Evolutionary conservation across 2,113 vertebrate species (phyloP), one percentile per base, ranked within the genome.

Genomic region (Laterallus jamaicensis): DNA sequence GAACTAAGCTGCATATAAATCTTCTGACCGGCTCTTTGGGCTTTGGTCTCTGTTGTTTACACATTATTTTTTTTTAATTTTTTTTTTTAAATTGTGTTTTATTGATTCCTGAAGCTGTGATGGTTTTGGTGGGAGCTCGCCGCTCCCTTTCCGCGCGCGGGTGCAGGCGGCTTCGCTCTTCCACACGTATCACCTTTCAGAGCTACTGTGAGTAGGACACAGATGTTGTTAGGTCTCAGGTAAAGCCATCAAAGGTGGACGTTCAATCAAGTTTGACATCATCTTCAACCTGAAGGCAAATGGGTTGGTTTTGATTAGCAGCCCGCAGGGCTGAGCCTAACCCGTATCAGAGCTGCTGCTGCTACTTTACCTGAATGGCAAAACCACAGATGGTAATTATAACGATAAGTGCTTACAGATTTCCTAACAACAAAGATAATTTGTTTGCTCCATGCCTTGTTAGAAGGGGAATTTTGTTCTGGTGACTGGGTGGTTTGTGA

Each of bases 401-500:
- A 97, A 95, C 71, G 95, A 69, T 98, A 98, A 98, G 97, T 97
- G 97, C 98, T 98, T 98, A 92, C 98, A 98, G 98, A 98, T 98
- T 98, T 98, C 97, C 97, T 97, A 97, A 98, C 97, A 98, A 97
- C 97, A 98, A 97, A 97, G 97, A 97, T 98, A 98, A 98, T 98
- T 97, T 97, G 98, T 98, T 98, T 97, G 97, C 96, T 98, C 96
- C 97, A 97, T 96, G 98, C 96, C 97, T 98, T 97, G 97, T 98
- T 98, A 98, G 97, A 96, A 97, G 96, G 87, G 80, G 96, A 96
- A 96, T 97, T 90, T 82, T 93, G 96, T 96, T 95, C 97, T 97
- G 97, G 97, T 97, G 92, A 84, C 96, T 97, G 97, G 96, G 97
- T 97, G 97, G 97, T 94, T 98, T 87, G 89, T 39, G 96, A 95